Conservation (phyloP, 1,140 invertebrate genomes). For the Nomia melanderi region DNA sequence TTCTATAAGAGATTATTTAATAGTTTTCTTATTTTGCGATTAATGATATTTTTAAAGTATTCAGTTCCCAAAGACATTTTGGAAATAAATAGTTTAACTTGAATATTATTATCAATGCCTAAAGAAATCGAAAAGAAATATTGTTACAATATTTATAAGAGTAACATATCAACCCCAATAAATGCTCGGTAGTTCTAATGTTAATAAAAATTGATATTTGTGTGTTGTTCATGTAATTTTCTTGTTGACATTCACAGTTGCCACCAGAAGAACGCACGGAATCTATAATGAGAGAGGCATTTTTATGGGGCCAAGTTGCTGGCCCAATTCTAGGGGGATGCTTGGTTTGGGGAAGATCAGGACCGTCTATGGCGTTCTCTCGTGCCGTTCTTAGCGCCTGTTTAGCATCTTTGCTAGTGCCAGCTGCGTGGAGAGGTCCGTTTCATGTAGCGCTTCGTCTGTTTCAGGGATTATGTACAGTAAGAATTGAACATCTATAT, state of each 20-base stretch:
- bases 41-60: too few relatives aligned
- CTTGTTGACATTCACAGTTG: slow-evolving; percentile 66
- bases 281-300: slow-evolving; percentile 82
- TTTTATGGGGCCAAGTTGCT: slow-evolving; percentile 83
- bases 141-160: too few relatives aligned
- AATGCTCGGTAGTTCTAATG: too few relatives aligned
- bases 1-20: too few relatives aligned
- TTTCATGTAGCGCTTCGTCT: slow-evolving; percentile 82
- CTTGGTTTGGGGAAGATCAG: slow-evolving; percentile 82
- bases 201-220: too few relatives aligned
- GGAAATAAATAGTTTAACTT: too few relatives aligned
- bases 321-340: slow-evolving; percentile 82
- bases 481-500: slow-evolving; percentile 60
- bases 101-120: too few relatives aligned
- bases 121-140: too few relatives aligned
- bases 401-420: slow-evolving; percentile 81
- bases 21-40: too few relatives aligned
- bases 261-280: slow-evolving; percentile 82
- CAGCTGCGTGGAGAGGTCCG: slow-evolving; percentile 82
- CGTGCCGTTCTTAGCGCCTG: slow-evolving; percentile 82
- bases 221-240: not conserved
- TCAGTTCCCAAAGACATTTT: too few relatives aligned
- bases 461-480: slow-evolving; percentile 83
- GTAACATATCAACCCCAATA: too few relatives aligned
- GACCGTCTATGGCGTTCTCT: slow-evolving; percentile 82